phyloP scores from a whole-genome alignment of 1,140 invertebrate species.

The Tetramorium alpestre region DNA sequence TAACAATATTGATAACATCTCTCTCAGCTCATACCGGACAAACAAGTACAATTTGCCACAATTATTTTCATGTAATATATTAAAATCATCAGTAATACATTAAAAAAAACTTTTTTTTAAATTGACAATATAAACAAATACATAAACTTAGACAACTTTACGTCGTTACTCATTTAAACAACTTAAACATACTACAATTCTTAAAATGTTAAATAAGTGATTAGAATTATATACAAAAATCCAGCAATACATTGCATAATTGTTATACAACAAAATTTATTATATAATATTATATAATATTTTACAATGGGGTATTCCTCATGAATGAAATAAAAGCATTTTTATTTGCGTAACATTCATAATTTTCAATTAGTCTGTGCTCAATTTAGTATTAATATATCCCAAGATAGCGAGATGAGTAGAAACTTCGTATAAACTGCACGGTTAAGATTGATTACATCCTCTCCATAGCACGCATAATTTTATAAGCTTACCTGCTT shows the following conservation, averaged over 20 bases:
- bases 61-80: not conserved
- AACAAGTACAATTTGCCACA: not conserved
- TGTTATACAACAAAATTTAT: too few relatives aligned
- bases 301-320: not conserved
- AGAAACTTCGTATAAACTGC: conserved; percentile 38
- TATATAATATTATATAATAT: too few relatives aligned
- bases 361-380: conserved; percentile 27
- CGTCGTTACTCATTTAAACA: not conserved
- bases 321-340: conserved; percentile 11
- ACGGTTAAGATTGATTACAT: conserved; percentile 52
- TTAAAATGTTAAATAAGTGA: not conserved
- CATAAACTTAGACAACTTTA: not conserved
- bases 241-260: not conserved
- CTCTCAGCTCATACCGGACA: not conserved
- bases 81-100: not conserved
- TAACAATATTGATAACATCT: not conserved
- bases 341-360: conserved; percentile 7
- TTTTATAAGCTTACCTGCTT: conserved; percentile 47
- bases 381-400: conserved; percentile 50
- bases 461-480: conserved; percentile 38
- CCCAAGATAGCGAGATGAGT: conserved; percentile 35
- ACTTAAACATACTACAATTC: not conserved
- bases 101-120: not conserved
- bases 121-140: not conserved
- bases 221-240: not conserved